A percentile compares a stretch with the other conserved stretches of the same genome.
phyloP scores from a whole-genome alignment of 2,797 vertebrate species.

The Mus minutoides region DNA sequence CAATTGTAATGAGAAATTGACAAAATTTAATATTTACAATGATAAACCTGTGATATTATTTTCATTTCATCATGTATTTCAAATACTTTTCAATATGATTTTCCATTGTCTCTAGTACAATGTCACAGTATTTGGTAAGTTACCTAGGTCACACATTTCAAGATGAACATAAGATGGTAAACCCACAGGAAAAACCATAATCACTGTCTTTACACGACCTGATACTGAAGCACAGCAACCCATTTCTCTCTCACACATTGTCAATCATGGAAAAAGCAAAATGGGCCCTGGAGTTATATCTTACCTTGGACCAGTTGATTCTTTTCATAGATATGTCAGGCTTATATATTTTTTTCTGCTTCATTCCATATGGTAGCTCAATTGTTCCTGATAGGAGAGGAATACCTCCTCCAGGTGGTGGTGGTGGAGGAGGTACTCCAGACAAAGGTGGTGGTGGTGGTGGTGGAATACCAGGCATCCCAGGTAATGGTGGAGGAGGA shows the following conservation, averaged over 20 bases:
- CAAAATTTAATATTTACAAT: neutral
- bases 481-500: constrained; percentile 89
- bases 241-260: neutral
- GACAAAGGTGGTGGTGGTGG: constrained; percentile 86
- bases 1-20: neutral
- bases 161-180: neutral
- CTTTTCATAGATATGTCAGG: constrained; percentile 95
- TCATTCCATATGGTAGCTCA: constrained; percentile 93
- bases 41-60: constrained; percentile 22
- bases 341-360: constrained; percentile 94
- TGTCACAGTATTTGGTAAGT: neutral
- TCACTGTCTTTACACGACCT: neutral
- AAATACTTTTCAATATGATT: neutral
- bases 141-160: neutral
- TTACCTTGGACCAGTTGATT: constrained; percentile 99
- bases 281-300: neutral
- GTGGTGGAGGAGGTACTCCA: constrained; percentile 80
- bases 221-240: neutral
- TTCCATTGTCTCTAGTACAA: neutral
- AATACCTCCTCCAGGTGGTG: constrained; percentile 83
- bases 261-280: neutral
- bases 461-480: constrained; percentile 88
- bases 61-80: neutral
- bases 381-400: constrained; percentile 73
- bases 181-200: neutral